Evolutionary conservation across 2,113 vertebrate genomes (phyloP), one percentile per base, ranked within the genome.

Genomic region (Cyrtonyx montezumae): DNA sequence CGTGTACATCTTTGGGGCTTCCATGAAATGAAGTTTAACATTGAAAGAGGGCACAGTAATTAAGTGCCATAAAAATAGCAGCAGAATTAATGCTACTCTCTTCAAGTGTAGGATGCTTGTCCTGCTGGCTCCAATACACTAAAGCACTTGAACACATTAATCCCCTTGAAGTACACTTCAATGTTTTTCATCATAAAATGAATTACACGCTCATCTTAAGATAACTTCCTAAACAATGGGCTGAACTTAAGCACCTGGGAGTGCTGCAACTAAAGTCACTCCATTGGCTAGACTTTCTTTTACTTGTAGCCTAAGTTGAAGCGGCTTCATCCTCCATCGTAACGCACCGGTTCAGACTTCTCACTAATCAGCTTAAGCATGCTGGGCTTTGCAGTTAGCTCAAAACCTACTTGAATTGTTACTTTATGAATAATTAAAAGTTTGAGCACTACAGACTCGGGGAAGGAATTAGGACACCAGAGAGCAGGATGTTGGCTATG

Each of bases 281-380:
- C n/a, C 7, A 2, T 5, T 34, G 30, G 4, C 56, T 37, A 36
- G 51, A 58, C 43, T 93, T 30, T 8, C n/a, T 21, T 51, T 69
- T 25, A 43, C 23, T 1, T 11, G 14, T 14, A 63, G 6, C 28
- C 20, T 42, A 37, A 63, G 37, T 25, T 90, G 56, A 55, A 46
- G 42, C 23, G 53, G 45, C 70, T 81, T 66, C 40, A 61, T 11
- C 15, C 55, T 56, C 16, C 63, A 59, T 23, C 0, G 0, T 48
- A 87, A 73, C 82, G 68, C 48, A 82, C 36, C 61, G 20, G 34
- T 75, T 91, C 74, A 81, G 69, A 28, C 49, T 86, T 28, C 48
- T 87, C 69, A 43, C 75, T 88, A 84, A 87, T 65, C 84, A 93
- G 62, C 62, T 67, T 2, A 59, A 87, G 62, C n/a, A 37, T 0